Conservation (phyloP, 2,113 vertebrate species). For the Monarcha castaneiventris region DNA sequence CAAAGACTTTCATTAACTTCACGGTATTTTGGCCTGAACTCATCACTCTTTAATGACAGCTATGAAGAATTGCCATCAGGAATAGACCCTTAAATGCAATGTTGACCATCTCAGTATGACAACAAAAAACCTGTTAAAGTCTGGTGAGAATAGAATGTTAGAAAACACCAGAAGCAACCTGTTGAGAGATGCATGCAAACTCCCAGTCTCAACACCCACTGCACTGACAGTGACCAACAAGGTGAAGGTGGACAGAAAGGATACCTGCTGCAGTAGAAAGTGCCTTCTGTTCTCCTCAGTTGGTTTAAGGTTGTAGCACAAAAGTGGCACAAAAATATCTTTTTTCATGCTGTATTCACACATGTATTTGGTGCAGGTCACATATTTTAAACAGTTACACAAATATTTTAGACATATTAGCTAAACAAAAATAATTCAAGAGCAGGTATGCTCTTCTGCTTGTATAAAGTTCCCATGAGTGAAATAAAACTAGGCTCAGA, state of each 20-base stretch:
- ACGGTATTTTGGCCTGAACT: not conserved
- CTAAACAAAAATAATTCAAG: conserved; percentile 8
- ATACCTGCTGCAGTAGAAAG: not conserved
- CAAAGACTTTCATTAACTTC: not conserved
- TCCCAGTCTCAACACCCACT: not conserved
- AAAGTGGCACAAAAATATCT: not conserved
- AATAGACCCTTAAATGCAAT: not conserved
- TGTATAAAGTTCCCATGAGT: not conserved
- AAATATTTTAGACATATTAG: not conserved
- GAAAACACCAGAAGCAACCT: not conserved
- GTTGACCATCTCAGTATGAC: not conserved
- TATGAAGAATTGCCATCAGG: not conserved
- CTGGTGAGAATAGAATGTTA: not conserved
- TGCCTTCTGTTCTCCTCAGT: not conserved
- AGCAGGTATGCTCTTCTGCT: not conserved
- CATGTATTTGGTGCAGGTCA: not conserved
- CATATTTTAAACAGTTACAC: not conserved
- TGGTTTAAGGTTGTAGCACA: not conserved
- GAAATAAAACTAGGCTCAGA: not conserved
- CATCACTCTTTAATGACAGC: not conserved
- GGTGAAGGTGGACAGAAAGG: not conserved
- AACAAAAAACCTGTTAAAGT: not conserved
- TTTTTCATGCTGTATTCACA: not conserved
- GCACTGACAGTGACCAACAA: not conserved
- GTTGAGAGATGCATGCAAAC: not conserved